Percentiles rank a stretch among this genome's conserved stretches.
Conservation (phyloP, 2,113 vertebrate genomes). For the Rana temporaria region DNA sequence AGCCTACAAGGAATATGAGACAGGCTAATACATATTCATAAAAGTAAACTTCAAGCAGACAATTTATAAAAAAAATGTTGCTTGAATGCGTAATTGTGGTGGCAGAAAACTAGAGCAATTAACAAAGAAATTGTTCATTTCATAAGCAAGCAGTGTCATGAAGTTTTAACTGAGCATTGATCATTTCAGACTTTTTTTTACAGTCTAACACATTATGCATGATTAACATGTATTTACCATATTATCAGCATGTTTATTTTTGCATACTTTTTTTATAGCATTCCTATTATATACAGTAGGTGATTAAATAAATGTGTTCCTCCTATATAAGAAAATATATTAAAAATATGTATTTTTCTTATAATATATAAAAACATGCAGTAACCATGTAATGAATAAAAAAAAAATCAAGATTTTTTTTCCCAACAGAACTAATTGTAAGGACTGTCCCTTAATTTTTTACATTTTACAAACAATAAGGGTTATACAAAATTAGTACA, state of each 20-base stretch:
- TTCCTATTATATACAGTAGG: neutral
- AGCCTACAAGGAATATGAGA: slow-evolving; percentile 56
- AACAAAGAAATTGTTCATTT: slow-evolving; percentile 80
- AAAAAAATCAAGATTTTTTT: no score
- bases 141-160: slow-evolving; percentile 80
- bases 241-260: neutral
- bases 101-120: slow-evolving; percentile 80
- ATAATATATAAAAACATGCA: no score
- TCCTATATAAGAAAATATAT: no score
- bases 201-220: slow-evolving; percentile 2
- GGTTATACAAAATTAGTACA: no score
- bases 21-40: slow-evolving; percentile 67
- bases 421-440: no score
- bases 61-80: slow-evolving; percentile 63
- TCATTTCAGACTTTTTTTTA: slow-evolving; percentile 67
- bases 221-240: slow-evolving; percentile 17
- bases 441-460: no score
- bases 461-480: no score
- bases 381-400: no score
- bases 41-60: slow-evolving; percentile 67
- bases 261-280: neutral
- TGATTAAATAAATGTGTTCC: neutral
- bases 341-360: no score
- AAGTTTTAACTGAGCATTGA: slow-evolving; percentile 76
- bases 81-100: slow-evolving; percentile 65